phyloP scores from a whole-genome alignment of 2,797 vertebrate species.

The Mico argentatus region DNA sequence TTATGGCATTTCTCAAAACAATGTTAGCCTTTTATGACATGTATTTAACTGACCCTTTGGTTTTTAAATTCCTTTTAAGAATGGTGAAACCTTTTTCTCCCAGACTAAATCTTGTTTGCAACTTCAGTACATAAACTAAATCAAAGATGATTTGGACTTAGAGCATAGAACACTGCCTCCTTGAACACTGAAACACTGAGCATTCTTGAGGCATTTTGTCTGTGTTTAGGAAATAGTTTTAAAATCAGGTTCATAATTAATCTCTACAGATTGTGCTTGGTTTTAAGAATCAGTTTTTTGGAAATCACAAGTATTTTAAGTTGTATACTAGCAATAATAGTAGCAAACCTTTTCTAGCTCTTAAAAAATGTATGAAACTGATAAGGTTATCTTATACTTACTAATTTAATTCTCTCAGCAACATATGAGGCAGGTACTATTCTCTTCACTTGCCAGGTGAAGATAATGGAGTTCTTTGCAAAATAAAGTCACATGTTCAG shows the following conservation, averaged over 20 bases:
- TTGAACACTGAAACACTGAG: background rate
- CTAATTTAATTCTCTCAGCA: background rate
- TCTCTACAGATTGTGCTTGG: background rate
- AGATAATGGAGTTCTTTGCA: background rate
- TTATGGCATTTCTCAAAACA: background rate
- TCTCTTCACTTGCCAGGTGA: background rate
- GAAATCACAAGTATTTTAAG: background rate
- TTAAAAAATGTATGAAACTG: slow-evolving; percentile 6
- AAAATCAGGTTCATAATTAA: background rate
- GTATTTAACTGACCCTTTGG: background rate
- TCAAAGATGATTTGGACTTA: background rate
- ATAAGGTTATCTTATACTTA: background rate
- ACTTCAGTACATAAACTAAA: background rate
- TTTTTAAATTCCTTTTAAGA: background rate
- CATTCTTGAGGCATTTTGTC: background rate
- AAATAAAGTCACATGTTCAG: background rate
- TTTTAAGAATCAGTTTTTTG: slow-evolving; percentile 17
- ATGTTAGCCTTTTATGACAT: background rate
- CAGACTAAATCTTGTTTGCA: background rate
- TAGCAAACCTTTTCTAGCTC: background rate
- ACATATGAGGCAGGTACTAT: background rate
- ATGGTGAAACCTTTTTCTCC: background rate
- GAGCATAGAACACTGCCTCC: background rate
- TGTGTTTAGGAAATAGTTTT: slow-evolving; percentile 14
- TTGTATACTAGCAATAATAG: background rate